Evolutionary conservation across 2,113 vertebrate genomes (phyloP), one percentile per base, ranked within the genome.

Genomic region (Gavialis gangeticus): DNA sequence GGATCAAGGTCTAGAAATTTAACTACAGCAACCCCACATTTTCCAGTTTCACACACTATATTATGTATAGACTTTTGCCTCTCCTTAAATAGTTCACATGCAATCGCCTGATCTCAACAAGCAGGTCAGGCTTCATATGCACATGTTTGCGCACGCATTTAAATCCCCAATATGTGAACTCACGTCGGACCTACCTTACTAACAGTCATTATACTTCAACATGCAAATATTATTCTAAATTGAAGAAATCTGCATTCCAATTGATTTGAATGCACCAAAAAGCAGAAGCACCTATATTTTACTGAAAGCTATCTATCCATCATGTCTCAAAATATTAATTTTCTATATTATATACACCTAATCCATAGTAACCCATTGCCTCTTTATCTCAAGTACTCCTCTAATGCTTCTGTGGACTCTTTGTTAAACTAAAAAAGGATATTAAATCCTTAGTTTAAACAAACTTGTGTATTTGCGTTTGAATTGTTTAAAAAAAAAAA

Each of bases 371-470:
- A 17, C 28, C 30, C 69, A 2, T 60, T 75, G 79, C 57, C 55
- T 90, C 93, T 77, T 67, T 71, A 87, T 85, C 46, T 57, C 46
- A 76, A 19, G 75, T 71, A 93, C 87, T 86, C 82, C 88, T 75
- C 82, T 5, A 1, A 83, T n/a, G 91, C n/a, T 46, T 93, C 78
- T 84, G 54, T 37, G 46, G 93, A 78, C 75, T 94, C 88, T 91
- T 77, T 82, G 78, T 87, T 95, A 90, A 95, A 75, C 83, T 37
- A 79, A 95, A 95, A 96, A 75, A 91, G 12, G 37, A 93, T 93
- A 91, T 94, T 84, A 73, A 75, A 82, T 62, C 75, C 58, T 75
- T 89, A 77, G 67, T 88, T 83, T 88, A 93, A 95, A 91, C 58
- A 80, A 22, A 84, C 75, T 91, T 62, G 92, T 57, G 71, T 91